Base-by-base conservation (phyloP, 2,113 vertebrate genomes). In the Psittacara wagleri region DNA sequence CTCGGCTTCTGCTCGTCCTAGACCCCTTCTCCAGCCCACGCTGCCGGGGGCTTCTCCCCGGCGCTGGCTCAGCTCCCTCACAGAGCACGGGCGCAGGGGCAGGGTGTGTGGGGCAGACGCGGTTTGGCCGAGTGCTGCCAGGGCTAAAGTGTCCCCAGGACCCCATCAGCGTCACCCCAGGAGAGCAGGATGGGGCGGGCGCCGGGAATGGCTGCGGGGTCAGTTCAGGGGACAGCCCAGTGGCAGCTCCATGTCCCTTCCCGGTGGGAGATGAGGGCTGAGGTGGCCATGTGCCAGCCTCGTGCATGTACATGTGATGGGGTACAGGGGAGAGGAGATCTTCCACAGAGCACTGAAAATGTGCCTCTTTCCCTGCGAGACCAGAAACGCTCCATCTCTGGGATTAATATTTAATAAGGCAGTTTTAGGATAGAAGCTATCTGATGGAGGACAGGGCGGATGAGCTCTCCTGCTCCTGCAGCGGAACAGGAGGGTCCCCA, bases 331-430 rank as follows among this genome's bases (percentile, higher is more conserved):
- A 33, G 2, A 33, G 61, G 28, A 52, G 73, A n/a, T 28, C 66
- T 43, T 51, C 72, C 70, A 8, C 2, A 6, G 70, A 61, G 85
- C 66, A 3, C 3, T 22, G 75, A 29, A 51, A 66, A 68, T 33
- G 85, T n/a, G 70, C 61, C 52, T 85, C 81, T 69, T 83, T 61
- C 86, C 92, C 92, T 16, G 92, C 15, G 81, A 91, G 69, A 91
- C 55, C 89, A 4, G 11, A 88, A 82, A 46, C 20, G 92, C 88
- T 93, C 7, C 3, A 2, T 87, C 79, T 94, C 93, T 22, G 55
- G 81, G 73, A 91, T 97, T 93, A 96, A 96, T 98, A 91, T 96
- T 98, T 95, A 90, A 98, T 97, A 96, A 96, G 95, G 85, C 1
- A 20, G 44, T 28, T 94, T 70, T n/a, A 17, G 62, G 94, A 95